Evolutionary conservation across 2,113 vertebrate species (phyloP).

Genomic region (Catharus fuscescens): DNA sequence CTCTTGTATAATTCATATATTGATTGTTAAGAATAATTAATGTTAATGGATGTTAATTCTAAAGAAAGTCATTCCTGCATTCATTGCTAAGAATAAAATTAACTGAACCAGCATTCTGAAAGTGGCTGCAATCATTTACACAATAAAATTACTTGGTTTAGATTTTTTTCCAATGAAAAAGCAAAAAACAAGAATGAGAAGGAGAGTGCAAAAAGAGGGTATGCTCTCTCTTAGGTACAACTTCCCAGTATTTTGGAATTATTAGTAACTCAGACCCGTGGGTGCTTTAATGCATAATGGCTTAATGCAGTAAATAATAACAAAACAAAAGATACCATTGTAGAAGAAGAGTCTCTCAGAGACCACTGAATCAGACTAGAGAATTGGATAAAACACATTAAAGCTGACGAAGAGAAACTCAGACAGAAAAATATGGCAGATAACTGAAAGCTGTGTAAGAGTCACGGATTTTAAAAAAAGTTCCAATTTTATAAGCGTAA

Average conservation of each 20-base stretch:
- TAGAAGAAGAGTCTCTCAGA: background rate
- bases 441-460: background rate
- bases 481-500: background rate
- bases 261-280: background rate
- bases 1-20: background rate
- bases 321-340: background rate
- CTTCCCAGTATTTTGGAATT: background rate
- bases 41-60: background rate
- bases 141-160: background rate
- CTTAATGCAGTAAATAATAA: background rate
- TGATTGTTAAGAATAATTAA: background rate
- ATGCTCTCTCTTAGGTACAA: background rate
- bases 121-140: background rate
- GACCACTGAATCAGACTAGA: background rate
- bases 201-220: background rate
- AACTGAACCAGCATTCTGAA: background rate
- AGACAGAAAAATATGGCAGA: background rate
- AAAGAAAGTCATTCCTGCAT: background rate
- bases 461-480: background rate
- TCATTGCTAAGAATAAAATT: background rate
- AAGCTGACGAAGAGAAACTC: background rate
- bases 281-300: background rate
- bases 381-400: background rate
- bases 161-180: background rate
- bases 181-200: background rate